Conservation (phyloP, 2,888 invertebrate species). For the Luperina testacea region DNA sequence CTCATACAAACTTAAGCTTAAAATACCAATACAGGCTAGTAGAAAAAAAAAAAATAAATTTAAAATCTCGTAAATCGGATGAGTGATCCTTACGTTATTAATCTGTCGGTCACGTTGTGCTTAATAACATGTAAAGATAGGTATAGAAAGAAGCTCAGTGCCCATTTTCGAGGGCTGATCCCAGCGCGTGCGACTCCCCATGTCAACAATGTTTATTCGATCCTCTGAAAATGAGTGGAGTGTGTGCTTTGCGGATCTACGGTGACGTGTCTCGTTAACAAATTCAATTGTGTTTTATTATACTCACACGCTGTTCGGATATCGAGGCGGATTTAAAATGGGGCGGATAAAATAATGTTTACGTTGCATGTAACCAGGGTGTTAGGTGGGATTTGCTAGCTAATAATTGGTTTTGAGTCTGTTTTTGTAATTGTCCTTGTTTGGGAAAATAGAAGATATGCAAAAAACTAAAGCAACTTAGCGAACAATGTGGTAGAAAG, state of each 20-base stretch:
- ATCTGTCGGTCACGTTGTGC: background rate
- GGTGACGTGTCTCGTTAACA: slow-evolving; percentile 73
- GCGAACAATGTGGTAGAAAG: background rate
- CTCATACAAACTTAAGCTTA: background rate
- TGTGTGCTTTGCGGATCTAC: slow-evolving; percentile 71
- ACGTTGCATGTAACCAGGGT: slow-evolving; percentile 22
- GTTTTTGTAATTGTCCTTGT: background rate
- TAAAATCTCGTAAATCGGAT: background rate
- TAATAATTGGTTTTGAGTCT: slow-evolving; percentile 22
- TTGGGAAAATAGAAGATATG: background rate
- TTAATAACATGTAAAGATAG: background rate
- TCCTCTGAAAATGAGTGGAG: slow-evolving; percentile 57
- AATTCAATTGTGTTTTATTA: slow-evolving; percentile 76
- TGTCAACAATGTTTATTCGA: slow-evolving; percentile 73
- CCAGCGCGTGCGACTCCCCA: slow-evolving; percentile 65
- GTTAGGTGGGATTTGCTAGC: slow-evolving; percentile 6
- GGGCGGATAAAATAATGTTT: slow-evolving; percentile 48
- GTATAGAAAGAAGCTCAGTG: slow-evolving; percentile 13
- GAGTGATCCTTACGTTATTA: background rate
- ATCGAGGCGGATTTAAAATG: slow-evolving; percentile 36
- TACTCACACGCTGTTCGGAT: slow-evolving; percentile 44
- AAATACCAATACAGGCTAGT: background rate
- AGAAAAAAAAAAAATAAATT: background rate
- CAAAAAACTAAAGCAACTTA: background rate
- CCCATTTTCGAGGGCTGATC: slow-evolving; percentile 58